phyloP scores from a whole-genome alignment of 2,888 invertebrate genomes.

The Pristionchus mayeri region DNA sequence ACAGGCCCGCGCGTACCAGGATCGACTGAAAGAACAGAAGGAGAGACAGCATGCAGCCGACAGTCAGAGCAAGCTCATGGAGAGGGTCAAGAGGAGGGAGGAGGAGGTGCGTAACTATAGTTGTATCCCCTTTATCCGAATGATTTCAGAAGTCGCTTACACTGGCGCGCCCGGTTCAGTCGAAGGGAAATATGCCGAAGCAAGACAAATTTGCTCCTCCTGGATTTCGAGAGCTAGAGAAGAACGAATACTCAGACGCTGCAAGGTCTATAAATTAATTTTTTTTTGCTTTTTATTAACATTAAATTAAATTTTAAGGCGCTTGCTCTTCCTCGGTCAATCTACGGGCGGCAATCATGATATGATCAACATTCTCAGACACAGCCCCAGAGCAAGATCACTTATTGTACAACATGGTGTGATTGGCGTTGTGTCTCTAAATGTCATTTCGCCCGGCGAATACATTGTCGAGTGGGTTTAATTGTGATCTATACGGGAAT shows the following conservation, averaged over 20 bases:
- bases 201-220: background rate
- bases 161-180: background rate
- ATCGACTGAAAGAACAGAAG: background rate
- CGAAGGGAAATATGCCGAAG: background rate
- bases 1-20: slow-evolving; percentile 22
- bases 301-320: background rate
- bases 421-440: background rate
- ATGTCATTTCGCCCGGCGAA: background rate
- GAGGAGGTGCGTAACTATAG: background rate
- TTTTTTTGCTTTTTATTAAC: background rate
- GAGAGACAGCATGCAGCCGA: background rate
- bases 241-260: slow-evolving; percentile 14
- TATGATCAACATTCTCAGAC: background rate
- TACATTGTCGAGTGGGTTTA: slow-evolving; percentile 35
- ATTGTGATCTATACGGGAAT: too few relatives aligned
- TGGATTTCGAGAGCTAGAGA: background rate
- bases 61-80: background rate
- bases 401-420: background rate
- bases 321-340: background rate
- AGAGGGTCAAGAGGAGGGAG: slow-evolving; percentile 3
- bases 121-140: too few relatives aligned
- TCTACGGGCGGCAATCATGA: background rate
- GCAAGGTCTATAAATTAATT: background rate
- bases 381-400: background rate
- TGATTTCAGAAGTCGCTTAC: background rate